A percentile compares a stretch with the other conserved stretches of the same genome.
Conservation (phyloP, 2,113 vertebrate genomes). For the Mola mola region DNA sequence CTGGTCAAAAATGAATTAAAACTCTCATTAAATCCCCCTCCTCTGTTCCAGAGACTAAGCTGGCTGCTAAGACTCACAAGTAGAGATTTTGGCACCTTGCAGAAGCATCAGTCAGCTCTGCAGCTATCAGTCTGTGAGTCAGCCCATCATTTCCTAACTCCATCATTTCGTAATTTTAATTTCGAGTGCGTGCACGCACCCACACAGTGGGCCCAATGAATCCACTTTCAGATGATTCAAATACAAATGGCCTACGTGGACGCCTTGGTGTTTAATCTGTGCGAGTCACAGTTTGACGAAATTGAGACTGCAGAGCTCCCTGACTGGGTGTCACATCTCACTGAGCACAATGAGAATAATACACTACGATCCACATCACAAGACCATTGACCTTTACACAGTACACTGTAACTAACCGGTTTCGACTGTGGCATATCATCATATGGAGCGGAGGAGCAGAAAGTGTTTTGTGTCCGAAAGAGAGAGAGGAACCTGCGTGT, state of each 20-base stretch:
- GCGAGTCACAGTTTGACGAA: conserved; percentile 34
- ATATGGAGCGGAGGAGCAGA: conserved; percentile 24
- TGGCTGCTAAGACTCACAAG: conserved; percentile 58
- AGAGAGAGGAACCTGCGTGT: conserved; percentile 34
- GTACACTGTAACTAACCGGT: conserved; percentile 61
- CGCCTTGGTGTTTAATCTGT: conserved; percentile 24
- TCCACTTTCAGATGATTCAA: conserved; percentile 40
- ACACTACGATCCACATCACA: conserved; percentile 35
- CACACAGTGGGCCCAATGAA: conserved; percentile 51
- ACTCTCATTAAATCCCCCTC: conserved; percentile 71
- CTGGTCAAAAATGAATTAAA: conserved; percentile 81
- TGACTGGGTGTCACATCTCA: conserved; percentile 45
- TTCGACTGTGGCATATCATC: conserved; percentile 52
- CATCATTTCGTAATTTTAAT: conserved; percentile 66
- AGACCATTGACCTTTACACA: conserved; percentile 62
- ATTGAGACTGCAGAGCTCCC: conserved; percentile 16
- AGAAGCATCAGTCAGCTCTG: conserved; percentile 50
- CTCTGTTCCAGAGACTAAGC: conserved; percentile 60
- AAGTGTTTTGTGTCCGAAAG: conserved; percentile 44
- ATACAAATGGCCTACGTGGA: conserved; percentile 6
- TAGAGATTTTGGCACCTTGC: conserved; percentile 54
- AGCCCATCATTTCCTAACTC: conserved; percentile 60
- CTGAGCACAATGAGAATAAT: conserved; percentile 49
- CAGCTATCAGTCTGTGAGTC: conserved; percentile 61
- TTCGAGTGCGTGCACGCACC: conserved; percentile 48